Evolutionary conservation across 2,113 vertebrate species (phyloP).

Genomic region (Equus quagga): DNA sequence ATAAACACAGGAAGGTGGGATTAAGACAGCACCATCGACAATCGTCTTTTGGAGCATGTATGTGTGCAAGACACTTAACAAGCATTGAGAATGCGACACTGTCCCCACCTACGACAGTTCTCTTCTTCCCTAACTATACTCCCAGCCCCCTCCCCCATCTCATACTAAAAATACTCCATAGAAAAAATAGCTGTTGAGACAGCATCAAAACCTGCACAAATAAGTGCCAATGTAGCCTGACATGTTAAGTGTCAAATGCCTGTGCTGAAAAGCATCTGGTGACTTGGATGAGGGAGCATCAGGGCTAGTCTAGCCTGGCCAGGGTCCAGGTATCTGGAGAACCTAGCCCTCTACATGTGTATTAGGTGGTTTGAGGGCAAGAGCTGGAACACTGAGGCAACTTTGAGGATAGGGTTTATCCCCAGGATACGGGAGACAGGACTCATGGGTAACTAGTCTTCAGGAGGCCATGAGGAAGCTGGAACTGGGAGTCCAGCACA

Average conservation of each 20-base stretch:
- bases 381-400: neutral
- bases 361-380: neutral
- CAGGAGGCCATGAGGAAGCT: neutral
- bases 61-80: neutral
- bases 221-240: neutral
- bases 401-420: neutral
- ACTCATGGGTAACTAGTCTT: neutral
- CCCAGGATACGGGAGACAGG: neutral
- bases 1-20: slow-evolving; percentile 42
- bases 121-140: neutral
- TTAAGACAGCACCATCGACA: neutral
- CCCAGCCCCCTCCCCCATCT: neutral
- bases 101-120: neutral
- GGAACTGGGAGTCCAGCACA: neutral
- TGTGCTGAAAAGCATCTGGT: neutral
- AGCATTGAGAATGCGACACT: neutral
- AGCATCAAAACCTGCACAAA: slow-evolving; percentile 31
- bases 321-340: neutral
- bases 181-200: slow-evolving; percentile 63
- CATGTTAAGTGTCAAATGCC: slow-evolving; percentile 7
- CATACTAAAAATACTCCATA: slow-evolving; percentile 59
- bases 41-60: neutral
- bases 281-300: neutral
- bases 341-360: neutral
- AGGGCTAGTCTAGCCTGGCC: neutral